phyloP scores from a whole-genome alignment of 1,140 invertebrate species.

The Drosophila quadrilineata region DNA sequence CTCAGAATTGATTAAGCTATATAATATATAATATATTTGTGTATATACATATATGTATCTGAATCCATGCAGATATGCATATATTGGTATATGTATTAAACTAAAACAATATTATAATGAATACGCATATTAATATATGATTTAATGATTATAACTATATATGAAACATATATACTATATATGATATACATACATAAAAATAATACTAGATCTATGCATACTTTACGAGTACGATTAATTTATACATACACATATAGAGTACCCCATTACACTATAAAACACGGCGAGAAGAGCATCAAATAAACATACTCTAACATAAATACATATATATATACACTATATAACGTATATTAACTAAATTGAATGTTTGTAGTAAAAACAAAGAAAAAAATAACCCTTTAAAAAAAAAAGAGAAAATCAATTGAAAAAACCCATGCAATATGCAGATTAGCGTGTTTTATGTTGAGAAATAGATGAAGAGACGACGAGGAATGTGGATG shows the following conservation, averaged over 20 bases:
- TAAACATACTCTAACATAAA: constrained; percentile 29
- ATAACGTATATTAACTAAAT: constrained; percentile 49
- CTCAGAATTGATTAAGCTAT: constrained; percentile 81
- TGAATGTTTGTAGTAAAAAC: constrained; percentile 70
- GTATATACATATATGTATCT: constrained; percentile 41
- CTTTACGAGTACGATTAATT: constrained; percentile 65
- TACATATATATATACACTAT: no score
- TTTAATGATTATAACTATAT: constrained; percentile 55
- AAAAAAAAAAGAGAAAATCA: constrained; percentile 19
- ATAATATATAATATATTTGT: constrained; percentile 60
- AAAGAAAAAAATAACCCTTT: no score
- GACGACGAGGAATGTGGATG: background rate
- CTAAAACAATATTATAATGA: constrained; percentile 44
- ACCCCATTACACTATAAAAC: constrained; percentile 26
- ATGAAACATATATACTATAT: constrained; percentile 70
- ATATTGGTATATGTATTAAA: constrained; percentile 51
- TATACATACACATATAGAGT: constrained; percentile 60
- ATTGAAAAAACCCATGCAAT: constrained; percentile 36
- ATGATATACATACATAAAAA: constrained; percentile 51
- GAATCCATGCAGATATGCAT: constrained; percentile 30
- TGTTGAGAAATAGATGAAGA: constrained; percentile 8
- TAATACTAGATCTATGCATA: constrained; percentile 68
- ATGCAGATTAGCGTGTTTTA: constrained; percentile 46
- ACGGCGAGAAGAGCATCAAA: constrained; percentile 29
- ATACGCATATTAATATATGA: constrained; percentile 38